These are phyloP conservation scores for Megastigmus dorsalis DNA, from an alignment of 2,888 invertebrate species.

Conservation along the genomic window DNA sequence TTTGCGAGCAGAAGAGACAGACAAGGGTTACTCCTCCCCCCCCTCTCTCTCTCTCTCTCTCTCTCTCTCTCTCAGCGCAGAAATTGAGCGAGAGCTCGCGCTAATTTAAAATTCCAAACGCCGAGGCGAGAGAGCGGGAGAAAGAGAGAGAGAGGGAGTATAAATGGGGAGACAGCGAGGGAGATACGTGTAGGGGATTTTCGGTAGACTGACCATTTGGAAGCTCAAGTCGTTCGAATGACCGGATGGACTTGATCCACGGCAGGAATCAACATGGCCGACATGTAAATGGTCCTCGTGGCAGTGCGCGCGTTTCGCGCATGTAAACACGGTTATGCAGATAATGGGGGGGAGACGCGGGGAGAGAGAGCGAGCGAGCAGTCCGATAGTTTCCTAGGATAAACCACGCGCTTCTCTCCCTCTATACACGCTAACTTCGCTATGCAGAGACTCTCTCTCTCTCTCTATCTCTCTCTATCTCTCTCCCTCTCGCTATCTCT, in stretches of 20 bases:
- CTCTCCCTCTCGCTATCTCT: no score
- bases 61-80: neutral
- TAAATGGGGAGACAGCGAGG: neutral
- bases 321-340: conserved; percentile 59
- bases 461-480: no score
- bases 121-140: neutral
- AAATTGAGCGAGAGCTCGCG: conserved; percentile 8
- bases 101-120: conserved; percentile 47
- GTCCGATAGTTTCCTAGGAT: conserved; percentile 55
- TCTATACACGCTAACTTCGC: no score
- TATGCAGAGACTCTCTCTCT: no score
- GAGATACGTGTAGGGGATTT: no score
- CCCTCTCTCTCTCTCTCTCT: neutral
- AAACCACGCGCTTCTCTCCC: neutral
- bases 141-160: neutral
- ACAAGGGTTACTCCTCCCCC: neutral
- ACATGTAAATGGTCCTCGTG: conserved; percentile 37
- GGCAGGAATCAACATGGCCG: conserved; percentile 6
- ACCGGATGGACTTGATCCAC: conserved; percentile 33
- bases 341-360: conserved; percentile 43
- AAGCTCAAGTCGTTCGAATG: conserved; percentile 42
- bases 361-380: conserved; percentile 40
- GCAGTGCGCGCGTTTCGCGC: neutral
- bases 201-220: conserved; percentile 30
- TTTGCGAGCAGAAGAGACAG: neutral